phyloP scores from a whole-genome alignment of 2,797 vertebrate species.

The Ciconia nigra region DNA sequence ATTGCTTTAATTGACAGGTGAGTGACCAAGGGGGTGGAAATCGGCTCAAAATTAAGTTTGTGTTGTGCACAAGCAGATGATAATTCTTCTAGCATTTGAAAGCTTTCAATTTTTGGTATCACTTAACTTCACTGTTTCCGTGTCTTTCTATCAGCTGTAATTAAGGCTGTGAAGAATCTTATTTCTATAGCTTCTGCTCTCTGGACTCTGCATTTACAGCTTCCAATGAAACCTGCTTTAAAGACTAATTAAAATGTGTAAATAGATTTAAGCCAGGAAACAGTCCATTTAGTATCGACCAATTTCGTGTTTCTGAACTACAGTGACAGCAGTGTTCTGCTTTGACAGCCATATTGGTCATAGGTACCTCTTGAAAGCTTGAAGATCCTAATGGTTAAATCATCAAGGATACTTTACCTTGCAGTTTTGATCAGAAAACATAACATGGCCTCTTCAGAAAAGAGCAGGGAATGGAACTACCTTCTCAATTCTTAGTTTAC shows the following conservation, averaged over 20 bases:
- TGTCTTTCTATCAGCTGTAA: neutral
- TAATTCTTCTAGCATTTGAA: neutral
- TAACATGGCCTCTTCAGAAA: neutral
- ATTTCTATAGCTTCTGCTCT: neutral
- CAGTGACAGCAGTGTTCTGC: neutral
- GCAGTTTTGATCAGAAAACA: neutral
- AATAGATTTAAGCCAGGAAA: neutral
- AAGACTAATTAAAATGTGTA: neutral
- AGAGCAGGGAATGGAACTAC: neutral
- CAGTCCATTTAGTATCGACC: neutral
- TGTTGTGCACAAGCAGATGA: neutral
- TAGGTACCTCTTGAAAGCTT: neutral
- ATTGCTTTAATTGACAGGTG: constrained; percentile 99
- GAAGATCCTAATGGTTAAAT: neutral
- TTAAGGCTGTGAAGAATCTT: neutral
- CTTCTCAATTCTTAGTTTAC: neutral
- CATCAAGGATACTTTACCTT: neutral
- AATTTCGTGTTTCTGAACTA: neutral
- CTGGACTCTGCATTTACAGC: neutral
- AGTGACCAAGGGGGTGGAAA: constrained; percentile 45
- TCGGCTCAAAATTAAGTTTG: neutral
- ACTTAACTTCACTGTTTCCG: neutral
- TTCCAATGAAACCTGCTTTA: neutral
- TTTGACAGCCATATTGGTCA: fast-evolving
- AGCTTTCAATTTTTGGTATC: neutral